Evolutionary conservation across 1,140 invertebrate genomes (phyloP), one percentile per base, ranked within the genome.

Genomic region (Maconellicoccus hirsutus): DNA sequence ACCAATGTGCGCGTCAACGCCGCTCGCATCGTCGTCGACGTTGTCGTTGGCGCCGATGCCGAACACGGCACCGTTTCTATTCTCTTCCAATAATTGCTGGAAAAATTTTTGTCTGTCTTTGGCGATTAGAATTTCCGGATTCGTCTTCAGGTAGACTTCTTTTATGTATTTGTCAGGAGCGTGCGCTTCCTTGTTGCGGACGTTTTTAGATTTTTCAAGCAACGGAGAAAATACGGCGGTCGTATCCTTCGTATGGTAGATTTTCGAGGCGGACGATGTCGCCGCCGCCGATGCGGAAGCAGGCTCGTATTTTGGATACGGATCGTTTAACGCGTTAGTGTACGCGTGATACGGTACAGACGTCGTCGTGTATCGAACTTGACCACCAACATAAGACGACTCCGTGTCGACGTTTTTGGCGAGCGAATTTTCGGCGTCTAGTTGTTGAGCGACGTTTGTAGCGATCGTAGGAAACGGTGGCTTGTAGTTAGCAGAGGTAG

Each of bases 1-100:
- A 12, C 7, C 19, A 0, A 0, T n/a, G 22, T n/a, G 14, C 33
- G 16, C 8, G 0, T 6, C 75, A 79, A 84, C 10, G 79, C 76
- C 0, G 83, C n/a, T 77, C 0, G 77, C 78, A n/a, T n/a, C 0
- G 77, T 76, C 1, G 75, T 75, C 21, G 77, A 21, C 61, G 25
- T 66, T 19, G 10, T 22, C 22, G 19, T n/a, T 25, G 0, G 0
- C 25, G 22, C 16, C n/a, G 63, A 6, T 1, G 0, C 1, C 75
- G 80, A 84, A 8, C 79, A 76, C 0, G 42, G 6, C n/a, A 8
- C 42, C n/a, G 42, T 52, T 52, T 3, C 4, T 12, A 33, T 33
- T 12, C 6, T n/a, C 22, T 14, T 38, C 27, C 19, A 70, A 23
- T 38, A 42, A 23, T 52, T 19, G 23, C 25, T 70, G 70, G 21